Evolutionary conservation across 2,113 vertebrate species (phyloP).

Genomic region (Callopanchax toddi): DNA sequence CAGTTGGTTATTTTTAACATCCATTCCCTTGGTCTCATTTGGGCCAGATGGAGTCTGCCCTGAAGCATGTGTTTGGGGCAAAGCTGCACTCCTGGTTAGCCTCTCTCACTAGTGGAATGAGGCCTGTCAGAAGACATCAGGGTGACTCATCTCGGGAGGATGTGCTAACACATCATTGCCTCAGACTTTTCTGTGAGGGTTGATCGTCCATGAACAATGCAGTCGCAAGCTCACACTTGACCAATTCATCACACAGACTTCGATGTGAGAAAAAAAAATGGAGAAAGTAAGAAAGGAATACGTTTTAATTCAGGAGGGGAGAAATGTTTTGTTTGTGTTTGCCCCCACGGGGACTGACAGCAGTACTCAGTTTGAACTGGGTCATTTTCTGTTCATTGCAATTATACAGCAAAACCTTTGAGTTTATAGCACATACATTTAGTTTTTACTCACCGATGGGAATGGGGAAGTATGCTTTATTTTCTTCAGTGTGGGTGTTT

Average conservation of each 20-base stretch:
- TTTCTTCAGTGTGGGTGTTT: slow-evolving; percentile 9
- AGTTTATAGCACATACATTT: not conserved
- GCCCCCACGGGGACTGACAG: slow-evolving; percentile 16
- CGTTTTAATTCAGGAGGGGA: slow-evolving; percentile 52
- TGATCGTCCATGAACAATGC: slow-evolving; percentile 76
- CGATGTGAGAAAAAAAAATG: slow-evolving; percentile 6
- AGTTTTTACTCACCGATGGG: not conserved
- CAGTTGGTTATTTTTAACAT: slow-evolving; percentile 74
- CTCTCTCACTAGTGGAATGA: slow-evolving; percentile 72
- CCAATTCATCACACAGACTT: slow-evolving; percentile 65
- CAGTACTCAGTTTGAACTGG: slow-evolving; percentile 19
- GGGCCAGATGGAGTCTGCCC: slow-evolving; percentile 74
- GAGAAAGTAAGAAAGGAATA: slow-evolving; percentile 17
- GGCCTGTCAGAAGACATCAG: slow-evolving; percentile 77
- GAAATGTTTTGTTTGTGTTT: slow-evolving; percentile 37
- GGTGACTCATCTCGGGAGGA: slow-evolving; percentile 75
- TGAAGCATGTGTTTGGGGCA: slow-evolving; percentile 72
- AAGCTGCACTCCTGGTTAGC: slow-evolving; percentile 67
- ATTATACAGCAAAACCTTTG: slow-evolving; percentile 12
- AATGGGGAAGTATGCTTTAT: not conserved
- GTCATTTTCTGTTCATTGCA: slow-evolving; percentile 28
- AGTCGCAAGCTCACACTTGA: slow-evolving; percentile 61
- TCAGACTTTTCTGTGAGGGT: slow-evolving; percentile 62
- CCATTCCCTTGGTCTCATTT: slow-evolving; percentile 68
- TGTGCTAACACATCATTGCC: slow-evolving; percentile 73